Evolutionary conservation across 2,888 invertebrate species (phyloP).

Genomic region (Alloscopus bannaensis): DNA sequence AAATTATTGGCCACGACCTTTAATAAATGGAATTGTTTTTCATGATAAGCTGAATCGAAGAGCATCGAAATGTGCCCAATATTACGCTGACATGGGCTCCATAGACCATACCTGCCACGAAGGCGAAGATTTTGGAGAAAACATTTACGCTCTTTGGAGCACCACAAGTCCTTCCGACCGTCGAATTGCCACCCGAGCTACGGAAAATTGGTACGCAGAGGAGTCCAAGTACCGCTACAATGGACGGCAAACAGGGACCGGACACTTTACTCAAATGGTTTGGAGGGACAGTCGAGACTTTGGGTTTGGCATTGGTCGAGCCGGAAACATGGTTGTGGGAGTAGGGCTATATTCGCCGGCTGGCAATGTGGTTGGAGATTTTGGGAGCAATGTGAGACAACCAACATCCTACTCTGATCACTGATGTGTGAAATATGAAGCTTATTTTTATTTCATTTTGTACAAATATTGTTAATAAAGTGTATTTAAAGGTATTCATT

Average conservation of each 20-base stretch:
- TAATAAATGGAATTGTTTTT: slow-evolving; percentile 1
- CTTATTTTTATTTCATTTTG: too few relatives aligned
- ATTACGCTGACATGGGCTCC: slow-evolving; percentile 15
- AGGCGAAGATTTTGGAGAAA: slow-evolving; percentile 31
- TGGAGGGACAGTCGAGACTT: slow-evolving; percentile 86
- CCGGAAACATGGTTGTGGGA: slow-evolving; percentile 77
- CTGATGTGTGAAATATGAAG: too few relatives aligned
- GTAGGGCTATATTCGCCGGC: slow-evolving; percentile 69
- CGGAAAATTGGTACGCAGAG: slow-evolving; percentile 83
- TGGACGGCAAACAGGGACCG: slow-evolving; percentile 75
- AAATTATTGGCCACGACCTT: neutral
- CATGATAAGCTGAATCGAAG: slow-evolving; percentile 20
- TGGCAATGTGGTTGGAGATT: slow-evolving; percentile 64
- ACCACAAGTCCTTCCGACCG: slow-evolving; percentile 9
- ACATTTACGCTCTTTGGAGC: slow-evolving; percentile 24
- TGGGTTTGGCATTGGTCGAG: slow-evolving; percentile 86
- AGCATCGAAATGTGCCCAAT: slow-evolving; percentile 51
- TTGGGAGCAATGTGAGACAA: slow-evolving; percentile 58
- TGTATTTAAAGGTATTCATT: too few relatives aligned
- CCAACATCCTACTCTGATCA: too few relatives aligned
- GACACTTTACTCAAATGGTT: slow-evolving; percentile 91
- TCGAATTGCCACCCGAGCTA: neutral
- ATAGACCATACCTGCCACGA: slow-evolving; percentile 51
- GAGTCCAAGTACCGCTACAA: slow-evolving; percentile 77
- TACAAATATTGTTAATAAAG: too few relatives aligned